Evolutionary conservation across 2,113 vertebrate genomes (phyloP).

Genomic region (Picathartes gymnocephalus): DNA sequence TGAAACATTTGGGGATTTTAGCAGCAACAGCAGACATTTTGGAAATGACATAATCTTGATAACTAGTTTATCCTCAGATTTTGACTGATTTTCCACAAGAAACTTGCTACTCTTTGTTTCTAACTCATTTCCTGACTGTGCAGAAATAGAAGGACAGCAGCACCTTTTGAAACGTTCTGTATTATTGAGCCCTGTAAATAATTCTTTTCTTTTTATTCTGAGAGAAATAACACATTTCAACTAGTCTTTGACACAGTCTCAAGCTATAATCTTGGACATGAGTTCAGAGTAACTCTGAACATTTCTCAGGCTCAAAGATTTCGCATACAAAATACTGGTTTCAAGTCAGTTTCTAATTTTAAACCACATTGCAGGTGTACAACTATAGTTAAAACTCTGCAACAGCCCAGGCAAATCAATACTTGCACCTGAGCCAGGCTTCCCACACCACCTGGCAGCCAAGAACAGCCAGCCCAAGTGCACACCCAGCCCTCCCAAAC

Average conservation of each 20-base stretch:
- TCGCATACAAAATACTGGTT: background rate
- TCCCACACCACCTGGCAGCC: background rate
- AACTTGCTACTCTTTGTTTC: background rate
- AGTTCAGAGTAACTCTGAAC: background rate
- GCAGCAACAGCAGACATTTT: background rate
- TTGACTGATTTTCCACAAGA: background rate
- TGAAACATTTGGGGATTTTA: background rate
- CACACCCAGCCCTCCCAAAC: background rate
- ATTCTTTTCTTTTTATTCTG: background rate
- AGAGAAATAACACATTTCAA: background rate
- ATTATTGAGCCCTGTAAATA: background rate
- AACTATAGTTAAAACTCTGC: background rate
- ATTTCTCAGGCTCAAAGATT: background rate
- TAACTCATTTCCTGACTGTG: background rate
- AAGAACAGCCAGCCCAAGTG: background rate
- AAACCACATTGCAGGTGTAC: background rate
- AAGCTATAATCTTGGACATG: background rate
- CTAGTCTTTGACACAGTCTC: background rate
- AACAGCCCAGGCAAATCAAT: background rate
- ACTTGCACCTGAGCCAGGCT: background rate
- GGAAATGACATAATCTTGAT: background rate
- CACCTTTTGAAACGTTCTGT: background rate
- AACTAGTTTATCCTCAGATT: background rate
- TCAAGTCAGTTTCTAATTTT: conserved; percentile 15
- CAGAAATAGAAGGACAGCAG: background rate